phyloP scores from a whole-genome alignment of 2,888 invertebrate genomes.

The Dasysyrphus tricinctus region DNA sequence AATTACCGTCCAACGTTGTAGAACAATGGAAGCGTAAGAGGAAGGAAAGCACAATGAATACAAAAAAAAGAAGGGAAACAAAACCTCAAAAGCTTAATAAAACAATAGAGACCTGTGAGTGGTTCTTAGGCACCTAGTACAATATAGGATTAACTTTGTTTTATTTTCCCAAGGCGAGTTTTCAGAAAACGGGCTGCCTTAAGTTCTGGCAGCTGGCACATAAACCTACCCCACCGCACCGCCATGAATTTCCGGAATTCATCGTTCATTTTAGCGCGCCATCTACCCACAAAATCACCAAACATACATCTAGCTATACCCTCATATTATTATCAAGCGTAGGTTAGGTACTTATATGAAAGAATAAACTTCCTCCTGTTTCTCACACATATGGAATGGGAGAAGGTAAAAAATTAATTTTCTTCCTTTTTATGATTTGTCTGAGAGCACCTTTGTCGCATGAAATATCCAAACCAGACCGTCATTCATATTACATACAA shows the following conservation, averaged over 20 bases:
- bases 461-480: constrained; percentile 29
- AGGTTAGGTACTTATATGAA: not conserved
- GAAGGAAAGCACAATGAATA: constrained; percentile 29
- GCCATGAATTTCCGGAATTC: constrained; percentile 69
- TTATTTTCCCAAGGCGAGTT: constrained; percentile 46
- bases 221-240: not conserved
- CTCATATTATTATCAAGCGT: not conserved
- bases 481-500: not conserved
- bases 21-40: constrained; percentile 55
- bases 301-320: not conserved
- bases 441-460: constrained; percentile 68
- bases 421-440: constrained; percentile 75
- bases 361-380: not conserved
- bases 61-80: constrained; percentile 23
- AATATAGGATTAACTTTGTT: constrained; percentile 74
- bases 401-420: constrained; percentile 65
- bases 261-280: constrained; percentile 74
- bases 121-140: constrained; percentile 72
- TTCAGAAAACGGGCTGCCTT: constrained; percentile 27
- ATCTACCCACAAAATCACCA: constrained; percentile 47
- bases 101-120: constrained; percentile 69
- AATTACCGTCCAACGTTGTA: constrained; percentile 4
- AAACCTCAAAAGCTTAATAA: constrained; percentile 71
- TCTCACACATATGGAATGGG: not conserved
- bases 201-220: constrained; percentile 1